Evolutionary conservation across 1,140 invertebrate genomes (phyloP), one percentile per base, ranked within the genome.

Genomic region (Drosophila carrolli): DNA sequence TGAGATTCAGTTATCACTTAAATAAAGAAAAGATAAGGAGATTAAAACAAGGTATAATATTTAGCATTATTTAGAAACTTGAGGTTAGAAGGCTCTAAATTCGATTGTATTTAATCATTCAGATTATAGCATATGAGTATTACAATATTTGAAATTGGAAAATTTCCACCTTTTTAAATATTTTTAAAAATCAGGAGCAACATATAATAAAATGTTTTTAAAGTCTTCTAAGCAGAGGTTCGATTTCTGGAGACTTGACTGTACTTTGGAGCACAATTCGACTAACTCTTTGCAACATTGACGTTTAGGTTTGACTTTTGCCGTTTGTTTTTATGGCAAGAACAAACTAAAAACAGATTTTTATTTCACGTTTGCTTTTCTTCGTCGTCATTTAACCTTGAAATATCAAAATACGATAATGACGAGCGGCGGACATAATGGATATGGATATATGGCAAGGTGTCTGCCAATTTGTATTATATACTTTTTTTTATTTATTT

Each of bases 261-360:
- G 66, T 60, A 41, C 9, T 50, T 48, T 50, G 40, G 8, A 55
- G 43, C 29, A 62, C 32, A 54, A 65, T 51, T 46, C 75, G 38
- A 13, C 23, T 8, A 43, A 32, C 27, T 60, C 19, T 55, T 35
- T 32, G 38, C 19, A 19, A 19, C 19, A 1, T 19, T 19, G 1
- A 70, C n/a, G 44, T 16, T 16, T 16, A 16, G 16, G 0, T 16
- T 16, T 16, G 16, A 16, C 16, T 43, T 47, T 68, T 59, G 8
- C n/a, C 23, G 29, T 23, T 43, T 32, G n/a, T 14, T 55, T 16
- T 40, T 9, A 27, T 38, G 23, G 10, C 51, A 67, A 78, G 10
- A 23, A 16, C 54, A 48, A 88, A 88, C 83, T 88, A 88, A 79
- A 86, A 82, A 82, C 75, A 82, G 79, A 88, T 68, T 83, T 79